Conservation (phyloP, 2,113 vertebrate species). For the Camelus bactrianus region DNA sequence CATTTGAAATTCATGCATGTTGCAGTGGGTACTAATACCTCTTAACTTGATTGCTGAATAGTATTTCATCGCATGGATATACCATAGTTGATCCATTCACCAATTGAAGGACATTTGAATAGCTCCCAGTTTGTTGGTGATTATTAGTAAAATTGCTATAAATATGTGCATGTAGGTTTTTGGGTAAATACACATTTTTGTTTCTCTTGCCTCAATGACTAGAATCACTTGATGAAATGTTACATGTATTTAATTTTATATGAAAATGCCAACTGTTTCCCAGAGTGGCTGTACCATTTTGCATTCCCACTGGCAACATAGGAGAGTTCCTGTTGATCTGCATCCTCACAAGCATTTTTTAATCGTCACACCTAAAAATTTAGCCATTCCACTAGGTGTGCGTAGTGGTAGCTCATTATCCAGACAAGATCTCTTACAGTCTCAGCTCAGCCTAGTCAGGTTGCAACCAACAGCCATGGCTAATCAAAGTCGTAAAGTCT, state of each 20-base stretch:
- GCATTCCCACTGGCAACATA: not conserved
- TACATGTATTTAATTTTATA: not conserved
- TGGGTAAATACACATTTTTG: not conserved
- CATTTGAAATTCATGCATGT: not conserved
- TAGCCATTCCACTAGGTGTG: not conserved
- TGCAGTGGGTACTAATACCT: not conserved
- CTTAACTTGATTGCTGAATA: not conserved
- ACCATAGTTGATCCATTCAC: not conserved
- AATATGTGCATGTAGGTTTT: not conserved
- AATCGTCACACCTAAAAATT: not conserved
- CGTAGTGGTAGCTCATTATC: not conserved
- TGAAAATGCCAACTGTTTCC: constrained; percentile 6
- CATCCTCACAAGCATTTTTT: not conserved
- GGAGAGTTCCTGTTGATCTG: not conserved
- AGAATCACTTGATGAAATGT: not conserved
- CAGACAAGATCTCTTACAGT: not conserved
- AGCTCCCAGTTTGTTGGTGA: not conserved
- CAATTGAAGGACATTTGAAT: not conserved
- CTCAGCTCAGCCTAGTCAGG: not conserved
- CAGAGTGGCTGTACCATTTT: not conserved
- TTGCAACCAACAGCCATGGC: not conserved
- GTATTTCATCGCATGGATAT: not conserved
- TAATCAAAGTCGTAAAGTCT: not conserved
- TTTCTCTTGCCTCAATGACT: not conserved
- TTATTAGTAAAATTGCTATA: constrained; percentile 30